Percentiles rank a stretch among this genome's conserved stretches.
Evolutionary conservation across 2,888 invertebrate species (phyloP).

Genomic region (Shargacucullia verbasci): DNA sequence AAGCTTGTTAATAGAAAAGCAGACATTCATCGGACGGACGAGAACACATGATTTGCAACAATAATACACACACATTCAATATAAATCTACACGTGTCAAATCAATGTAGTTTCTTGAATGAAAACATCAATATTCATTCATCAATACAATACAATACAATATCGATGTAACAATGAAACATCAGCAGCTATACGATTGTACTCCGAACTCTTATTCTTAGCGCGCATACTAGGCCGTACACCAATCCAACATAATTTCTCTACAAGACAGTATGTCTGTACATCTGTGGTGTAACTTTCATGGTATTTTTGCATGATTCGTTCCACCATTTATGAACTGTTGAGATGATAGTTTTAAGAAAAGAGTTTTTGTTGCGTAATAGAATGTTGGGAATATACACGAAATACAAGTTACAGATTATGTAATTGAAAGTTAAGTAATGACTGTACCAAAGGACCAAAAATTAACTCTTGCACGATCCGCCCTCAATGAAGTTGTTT

Average conservation of each 20-base stretch:
- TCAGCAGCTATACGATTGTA: slow-evolving; percentile 33
- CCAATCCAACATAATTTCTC: slow-evolving; percentile 46
- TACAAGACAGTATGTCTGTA: slow-evolving; percentile 22
- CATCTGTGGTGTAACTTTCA: slow-evolving; percentile 23
- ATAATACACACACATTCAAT: too few relatives aligned
- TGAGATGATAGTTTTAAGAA: slow-evolving; percentile 32
- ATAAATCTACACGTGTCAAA: slow-evolving; percentile 1
- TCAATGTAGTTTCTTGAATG: slow-evolving; percentile 37
- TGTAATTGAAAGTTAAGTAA: slow-evolving; percentile 1
- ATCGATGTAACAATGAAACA: slow-evolving; percentile 8
- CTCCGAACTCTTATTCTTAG: slow-evolving; percentile 47
- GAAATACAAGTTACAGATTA: not conserved
- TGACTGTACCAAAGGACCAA: not conserved
- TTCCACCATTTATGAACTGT: slow-evolving; percentile 36
- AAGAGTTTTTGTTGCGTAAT: slow-evolving; percentile 7
- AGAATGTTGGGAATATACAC: slow-evolving; percentile 16
- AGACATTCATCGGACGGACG: too few relatives aligned
- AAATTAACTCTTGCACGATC: not conserved
- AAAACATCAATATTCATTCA: slow-evolving; percentile 29
- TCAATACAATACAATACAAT: not conserved
- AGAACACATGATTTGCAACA: too few relatives aligned
- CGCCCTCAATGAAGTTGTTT: too few relatives aligned
- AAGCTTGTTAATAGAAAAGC: too few relatives aligned
- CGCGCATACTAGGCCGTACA: slow-evolving; percentile 46
- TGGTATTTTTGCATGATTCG: slow-evolving; percentile 36